These are phyloP conservation scores for Dyspetes luteomarginatus DNA, from an alignment of 2,888 invertebrate genomes.

Conservation along the genomic window DNA sequence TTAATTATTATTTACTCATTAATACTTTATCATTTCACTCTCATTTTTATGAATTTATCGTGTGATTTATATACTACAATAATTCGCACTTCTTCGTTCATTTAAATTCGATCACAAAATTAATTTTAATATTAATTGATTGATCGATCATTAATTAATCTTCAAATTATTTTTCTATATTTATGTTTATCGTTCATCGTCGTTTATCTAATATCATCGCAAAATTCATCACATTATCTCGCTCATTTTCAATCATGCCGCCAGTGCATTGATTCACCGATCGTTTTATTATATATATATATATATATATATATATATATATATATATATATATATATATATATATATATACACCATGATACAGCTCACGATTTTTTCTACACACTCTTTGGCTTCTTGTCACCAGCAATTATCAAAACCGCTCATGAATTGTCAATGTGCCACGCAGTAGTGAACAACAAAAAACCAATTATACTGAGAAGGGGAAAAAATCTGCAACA, in stretches of 20 bases:
- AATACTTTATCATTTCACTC: slow-evolving; percentile 12
- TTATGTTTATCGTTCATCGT: slow-evolving; percentile 24
- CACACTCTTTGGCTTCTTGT: slow-evolving; percentile 31
- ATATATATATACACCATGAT: background rate
- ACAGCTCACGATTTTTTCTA: slow-evolving; percentile 38
- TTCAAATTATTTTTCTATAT: background rate
- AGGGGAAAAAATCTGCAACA: slow-evolving; percentile 38
- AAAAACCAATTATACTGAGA: slow-evolving; percentile 28
- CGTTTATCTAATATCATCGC: slow-evolving; percentile 44
- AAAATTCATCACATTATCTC: slow-evolving; percentile 49
- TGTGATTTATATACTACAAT: background rate
- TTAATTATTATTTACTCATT: slow-evolving; percentile 30
- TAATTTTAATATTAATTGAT: background rate
- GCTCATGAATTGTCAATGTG: slow-evolving; percentile 49
- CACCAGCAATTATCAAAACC: slow-evolving; percentile 18
- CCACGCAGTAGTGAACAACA: slow-evolving; percentile 43
- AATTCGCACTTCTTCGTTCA: background rate
- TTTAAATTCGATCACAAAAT: background rate
- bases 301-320: background rate
- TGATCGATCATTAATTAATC: background rate
- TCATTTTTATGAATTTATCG: background rate
- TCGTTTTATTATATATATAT: slow-evolving; percentile 7
- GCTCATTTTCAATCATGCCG: slow-evolving; percentile 50
- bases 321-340: background rate
- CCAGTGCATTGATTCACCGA: slow-evolving; percentile 42